phyloP scores from a whole-genome alignment of 2,888 invertebrate species.

The Apotomis turbidana region DNA sequence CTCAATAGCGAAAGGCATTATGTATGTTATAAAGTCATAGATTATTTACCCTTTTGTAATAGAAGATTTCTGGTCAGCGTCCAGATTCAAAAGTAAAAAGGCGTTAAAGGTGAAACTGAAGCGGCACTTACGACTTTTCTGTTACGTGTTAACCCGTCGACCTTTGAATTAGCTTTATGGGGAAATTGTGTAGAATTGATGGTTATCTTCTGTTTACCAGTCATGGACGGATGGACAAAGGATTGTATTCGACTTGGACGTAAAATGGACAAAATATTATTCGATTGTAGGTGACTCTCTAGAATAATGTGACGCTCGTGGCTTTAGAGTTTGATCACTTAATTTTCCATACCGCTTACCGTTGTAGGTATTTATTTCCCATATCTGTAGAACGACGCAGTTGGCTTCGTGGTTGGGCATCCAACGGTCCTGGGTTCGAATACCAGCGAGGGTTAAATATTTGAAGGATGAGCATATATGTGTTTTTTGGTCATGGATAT shows the following conservation, averaged over 20 bases:
- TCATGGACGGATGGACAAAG: constrained; percentile 30
- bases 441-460: no score
- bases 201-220: constrained; percentile 24
- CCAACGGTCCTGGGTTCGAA: no score
- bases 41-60: background rate
- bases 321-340: no score
- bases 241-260: background rate
- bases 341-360: no score
- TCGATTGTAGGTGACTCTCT: background rate
- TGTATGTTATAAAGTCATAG: background rate
- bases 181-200: constrained; percentile 36
- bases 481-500: no score
- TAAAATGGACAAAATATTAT: background rate
- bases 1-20: constrained; percentile 12
- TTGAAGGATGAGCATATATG: no score
- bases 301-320: background rate
- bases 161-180: constrained; percentile 50
- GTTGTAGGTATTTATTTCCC: no score
- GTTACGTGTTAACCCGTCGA: constrained; percentile 46
- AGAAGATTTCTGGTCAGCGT: constrained; percentile 6
- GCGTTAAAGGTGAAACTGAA: background rate
- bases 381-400: no score
- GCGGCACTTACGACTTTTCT: background rate
- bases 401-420: no score
- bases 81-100: background rate